phyloP scores from a whole-genome alignment of 1,140 invertebrate genomes.

The Mesaphorura yosii region DNA sequence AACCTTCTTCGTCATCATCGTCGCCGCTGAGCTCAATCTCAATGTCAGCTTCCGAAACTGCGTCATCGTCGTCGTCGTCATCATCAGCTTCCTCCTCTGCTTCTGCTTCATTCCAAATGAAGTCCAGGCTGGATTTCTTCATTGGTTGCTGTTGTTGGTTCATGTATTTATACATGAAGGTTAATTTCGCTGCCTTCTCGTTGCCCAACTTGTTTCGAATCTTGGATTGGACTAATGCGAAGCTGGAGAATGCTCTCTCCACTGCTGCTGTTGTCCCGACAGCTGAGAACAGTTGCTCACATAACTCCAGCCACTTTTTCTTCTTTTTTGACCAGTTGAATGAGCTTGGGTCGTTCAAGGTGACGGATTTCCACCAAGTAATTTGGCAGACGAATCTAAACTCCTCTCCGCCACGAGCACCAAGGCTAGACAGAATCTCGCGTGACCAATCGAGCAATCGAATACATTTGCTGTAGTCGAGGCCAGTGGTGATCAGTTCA shows the following conservation, averaged over 20 bases:
- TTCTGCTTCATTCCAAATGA: background rate
- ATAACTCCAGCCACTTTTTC: background rate
- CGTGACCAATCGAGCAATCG: too few species aligned
- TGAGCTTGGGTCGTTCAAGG: background rate
- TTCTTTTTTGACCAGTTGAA: background rate
- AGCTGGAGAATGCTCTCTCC: constrained; percentile 23
- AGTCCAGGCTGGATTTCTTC: background rate
- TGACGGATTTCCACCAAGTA: background rate
- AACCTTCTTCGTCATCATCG: too few species aligned
- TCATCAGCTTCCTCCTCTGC: background rate
- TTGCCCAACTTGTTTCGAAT: constrained; percentile 21
- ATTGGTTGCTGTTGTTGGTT: constrained; percentile 3
- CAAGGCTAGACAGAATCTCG: too few species aligned
- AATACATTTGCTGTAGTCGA: too few species aligned
- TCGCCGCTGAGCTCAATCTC: too few species aligned
- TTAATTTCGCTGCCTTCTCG: constrained; percentile 26
- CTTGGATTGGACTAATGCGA: constrained; percentile 25
- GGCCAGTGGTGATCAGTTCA: too few species aligned
- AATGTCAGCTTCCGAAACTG: too few species aligned
- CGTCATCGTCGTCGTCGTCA: background rate
- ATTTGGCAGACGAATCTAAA: background rate
- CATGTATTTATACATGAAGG: constrained; percentile 21
- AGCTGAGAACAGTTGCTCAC: constrained; percentile 13
- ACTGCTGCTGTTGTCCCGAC: constrained; percentile 21
- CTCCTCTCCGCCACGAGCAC: too few species aligned